Percentiles rank a stretch among this genome's conserved stretches.
Evolutionary conservation across 2,888 invertebrate genomes (phyloP).

Genomic region (Onchidella celtica): DNA sequence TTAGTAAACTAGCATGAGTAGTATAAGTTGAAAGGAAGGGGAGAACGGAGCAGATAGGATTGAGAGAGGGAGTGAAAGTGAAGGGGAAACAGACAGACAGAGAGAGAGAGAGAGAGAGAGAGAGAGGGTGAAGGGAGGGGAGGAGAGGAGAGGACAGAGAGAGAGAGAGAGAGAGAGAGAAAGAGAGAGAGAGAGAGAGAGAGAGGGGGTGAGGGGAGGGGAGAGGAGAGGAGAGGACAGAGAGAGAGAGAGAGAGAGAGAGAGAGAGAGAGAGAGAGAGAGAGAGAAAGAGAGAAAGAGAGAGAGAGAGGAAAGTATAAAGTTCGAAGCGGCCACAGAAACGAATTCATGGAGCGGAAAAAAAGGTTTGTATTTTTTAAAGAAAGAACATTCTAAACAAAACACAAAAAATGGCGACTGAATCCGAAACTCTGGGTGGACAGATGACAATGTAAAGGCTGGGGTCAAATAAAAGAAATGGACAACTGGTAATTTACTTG

Average conservation of each 20-base stretch:
- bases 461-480: too few species aligned
- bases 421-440: too few species aligned
- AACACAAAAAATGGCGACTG: too few species aligned
- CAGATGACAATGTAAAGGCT: too few species aligned
- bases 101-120: constrained; percentile 20
- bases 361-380: too few species aligned
- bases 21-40: too few species aligned
- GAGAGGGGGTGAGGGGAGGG: background rate
- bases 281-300: background rate
- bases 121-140: background rate
- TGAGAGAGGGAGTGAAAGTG: constrained; percentile 9
- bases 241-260: too few species aligned
- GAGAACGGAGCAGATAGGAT: too few species aligned
- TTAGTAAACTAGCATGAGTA: too few species aligned
- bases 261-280: background rate
- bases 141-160: too few species aligned
- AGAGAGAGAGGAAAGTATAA: background rate
- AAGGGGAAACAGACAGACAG: background rate
- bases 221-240: background rate
- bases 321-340: background rate
- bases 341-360: background rate
- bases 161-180: background rate
- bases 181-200: background rate
- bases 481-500: too few species aligned
- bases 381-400: too few species aligned